Base-by-base conservation (phyloP, 2,113 vertebrate species). In the Podarcis raffonei region DNA sequence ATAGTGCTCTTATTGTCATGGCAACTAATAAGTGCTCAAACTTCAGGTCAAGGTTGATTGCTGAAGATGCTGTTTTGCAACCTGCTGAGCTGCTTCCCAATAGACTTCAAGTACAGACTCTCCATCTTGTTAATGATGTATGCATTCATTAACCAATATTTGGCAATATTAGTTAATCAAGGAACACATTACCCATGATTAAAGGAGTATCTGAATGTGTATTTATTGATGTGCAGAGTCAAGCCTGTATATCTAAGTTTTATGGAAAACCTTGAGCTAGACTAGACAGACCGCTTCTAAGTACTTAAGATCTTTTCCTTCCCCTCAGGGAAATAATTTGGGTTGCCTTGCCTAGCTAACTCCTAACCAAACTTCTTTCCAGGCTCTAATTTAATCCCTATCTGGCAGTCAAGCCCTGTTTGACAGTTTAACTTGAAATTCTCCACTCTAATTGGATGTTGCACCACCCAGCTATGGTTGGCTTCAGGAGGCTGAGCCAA, bases 121-220 rank as follows among this genome's bases (percentile, higher is more conserved):
- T 91, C 66, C 59, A 78, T 89, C 66, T 91, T 82, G 72, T 84
- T 94, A 92, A 93, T 91, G 84, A 81, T 90, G 18, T 59, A 22
- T 89, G 59, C 74, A 72, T 65, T 85, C 65, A 81, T 78, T 87
- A 83, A 23, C 23, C 90, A 85, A 75, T 92, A 94, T 95, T 94
- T 94, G 94, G 83, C 75, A 92, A 82, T 92, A 89, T 74, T 90
- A 81, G 71, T 90, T 92, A 93, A 94, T 94, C 65, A 94, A 89
- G 77, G 27, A 94, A 90, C 85, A 59, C 89, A 80, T 89, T 93
- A 79, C 74, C 72, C 78, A 84, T 92, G 89, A 95, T 95, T 91
- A 95, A 95, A 94, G 39, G 3, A 83, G 90, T 81, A 88, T 94
- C 91, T 93, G 81, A 94, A 92, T 81, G n/a, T 86, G 9, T 91